Conservation (phyloP, 2,113 vertebrate genomes). For the Spea bombifrons region DNA sequence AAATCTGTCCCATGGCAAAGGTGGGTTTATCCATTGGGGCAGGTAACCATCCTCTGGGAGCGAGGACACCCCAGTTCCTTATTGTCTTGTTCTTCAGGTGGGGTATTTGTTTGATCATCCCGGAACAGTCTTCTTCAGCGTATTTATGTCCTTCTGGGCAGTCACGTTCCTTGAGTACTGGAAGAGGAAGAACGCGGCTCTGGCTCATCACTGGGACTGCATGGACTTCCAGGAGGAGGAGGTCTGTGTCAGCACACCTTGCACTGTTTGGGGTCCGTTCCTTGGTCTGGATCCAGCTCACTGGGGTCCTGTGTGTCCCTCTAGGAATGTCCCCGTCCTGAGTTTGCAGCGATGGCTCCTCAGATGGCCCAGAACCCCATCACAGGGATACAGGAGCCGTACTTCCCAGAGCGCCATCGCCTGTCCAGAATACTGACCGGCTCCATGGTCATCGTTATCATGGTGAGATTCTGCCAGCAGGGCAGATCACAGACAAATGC, state of each 20-base stretch:
- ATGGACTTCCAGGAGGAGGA: slow-evolving; percentile 77
- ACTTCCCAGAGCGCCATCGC: slow-evolving; percentile 65
- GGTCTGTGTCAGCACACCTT: slow-evolving; percentile 45
- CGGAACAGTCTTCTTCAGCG: slow-evolving; percentile 73
- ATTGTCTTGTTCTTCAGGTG: slow-evolving; percentile 53
- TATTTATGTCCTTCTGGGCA: slow-evolving; percentile 80
- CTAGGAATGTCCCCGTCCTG: slow-evolving; percentile 67
- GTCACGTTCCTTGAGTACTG: slow-evolving; percentile 75
- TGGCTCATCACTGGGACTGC: slow-evolving; percentile 77
- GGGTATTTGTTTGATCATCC: slow-evolving; percentile 76
- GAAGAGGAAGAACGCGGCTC: slow-evolving; percentile 72
- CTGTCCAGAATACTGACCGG: slow-evolving; percentile 69
- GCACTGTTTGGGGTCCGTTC: no score
- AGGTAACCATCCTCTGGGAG: neutral
- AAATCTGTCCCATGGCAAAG: slow-evolving; percentile 78
- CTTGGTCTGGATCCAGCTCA: neutral
- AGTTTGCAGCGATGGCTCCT: slow-evolving; percentile 71
- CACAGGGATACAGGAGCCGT: slow-evolving; percentile 73
- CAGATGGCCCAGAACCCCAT: slow-evolving; percentile 72
- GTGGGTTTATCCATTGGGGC: slow-evolving; percentile 48
- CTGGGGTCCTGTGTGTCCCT: neutral
- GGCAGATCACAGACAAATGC: no score
- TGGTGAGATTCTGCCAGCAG: slow-evolving; percentile 61
- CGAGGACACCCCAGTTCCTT: neutral
- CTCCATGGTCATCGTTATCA: slow-evolving; percentile 73